Conservation (phyloP, 2,888 invertebrate genomes). For the Cephalotes varians region DNA sequence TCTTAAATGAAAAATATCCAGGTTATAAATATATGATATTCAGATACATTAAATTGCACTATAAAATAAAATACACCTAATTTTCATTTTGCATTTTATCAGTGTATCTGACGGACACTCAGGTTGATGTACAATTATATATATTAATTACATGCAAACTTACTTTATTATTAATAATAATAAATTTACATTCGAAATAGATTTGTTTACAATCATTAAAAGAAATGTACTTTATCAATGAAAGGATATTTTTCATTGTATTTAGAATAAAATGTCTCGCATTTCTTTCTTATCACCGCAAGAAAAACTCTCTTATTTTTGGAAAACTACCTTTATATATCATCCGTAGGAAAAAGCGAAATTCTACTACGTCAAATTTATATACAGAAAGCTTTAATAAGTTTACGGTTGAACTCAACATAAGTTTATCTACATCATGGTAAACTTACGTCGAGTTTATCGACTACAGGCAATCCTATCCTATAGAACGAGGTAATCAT, state of each 20-base stretch:
- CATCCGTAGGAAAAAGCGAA: conserved; percentile 4
- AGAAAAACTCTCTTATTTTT: background rate
- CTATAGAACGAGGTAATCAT: background rate
- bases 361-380: background rate
- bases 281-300: background rate
- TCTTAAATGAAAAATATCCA: background rate
- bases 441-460: conserved; percentile 1
- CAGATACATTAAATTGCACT: background rate
- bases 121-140: background rate
- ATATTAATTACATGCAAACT: background rate
- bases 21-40: background rate
- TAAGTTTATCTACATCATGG: background rate
- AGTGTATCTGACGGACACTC: background rate
- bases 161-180: background rate
- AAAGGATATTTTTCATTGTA: background rate
- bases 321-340: background rate
- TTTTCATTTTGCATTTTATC: background rate
- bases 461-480: conserved; percentile 9
- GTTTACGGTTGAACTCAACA: too few relatives aligned
- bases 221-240: background rate
- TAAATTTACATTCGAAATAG: conserved; percentile 1
- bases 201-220: background rate
- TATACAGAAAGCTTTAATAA: background rate
- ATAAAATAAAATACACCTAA: background rate
- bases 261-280: background rate